phyloP scores from a whole-genome alignment of 2,113 vertebrate genomes.

The Notechis scutatus region DNA sequence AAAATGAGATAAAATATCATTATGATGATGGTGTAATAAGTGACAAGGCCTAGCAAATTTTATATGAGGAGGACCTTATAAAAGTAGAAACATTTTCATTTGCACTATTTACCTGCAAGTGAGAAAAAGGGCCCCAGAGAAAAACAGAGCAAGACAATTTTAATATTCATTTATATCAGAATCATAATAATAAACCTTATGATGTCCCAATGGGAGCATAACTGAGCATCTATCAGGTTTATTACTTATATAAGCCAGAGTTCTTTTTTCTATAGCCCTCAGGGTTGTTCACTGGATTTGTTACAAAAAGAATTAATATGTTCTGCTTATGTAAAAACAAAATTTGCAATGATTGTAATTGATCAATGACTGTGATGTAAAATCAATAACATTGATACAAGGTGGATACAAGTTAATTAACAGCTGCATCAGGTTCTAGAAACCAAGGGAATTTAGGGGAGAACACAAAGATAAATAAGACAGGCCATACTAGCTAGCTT shows the following conservation, averaged over 20 bases:
- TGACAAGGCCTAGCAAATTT: not conserved
- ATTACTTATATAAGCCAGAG: not conserved
- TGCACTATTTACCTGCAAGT: not conserved
- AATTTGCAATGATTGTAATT: not conserved
- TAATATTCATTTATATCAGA: not conserved
- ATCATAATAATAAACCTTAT: not conserved
- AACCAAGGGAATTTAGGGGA: not conserved
- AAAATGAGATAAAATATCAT: not conserved
- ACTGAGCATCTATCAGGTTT: not conserved
- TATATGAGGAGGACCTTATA: not conserved
- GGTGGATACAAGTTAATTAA: not conserved
- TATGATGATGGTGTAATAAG: not conserved
- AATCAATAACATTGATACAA: not conserved
- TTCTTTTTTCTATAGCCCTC: not conserved
- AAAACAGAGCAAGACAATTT: not conserved
- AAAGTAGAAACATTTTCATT: not conserved
- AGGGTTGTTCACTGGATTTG: not conserved
- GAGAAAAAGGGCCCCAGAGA: not conserved
- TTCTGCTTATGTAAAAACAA: not conserved
- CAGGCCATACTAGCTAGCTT: not conserved
- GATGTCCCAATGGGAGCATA: not conserved
- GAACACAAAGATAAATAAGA: not conserved
- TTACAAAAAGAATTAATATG: not conserved
- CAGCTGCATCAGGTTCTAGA: not conserved
- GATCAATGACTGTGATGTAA: not conserved